Evolutionary conservation across 1,140 invertebrate species (phyloP), one percentile per base, ranked within the genome.

Genomic region (Papilio helenus): DNA sequence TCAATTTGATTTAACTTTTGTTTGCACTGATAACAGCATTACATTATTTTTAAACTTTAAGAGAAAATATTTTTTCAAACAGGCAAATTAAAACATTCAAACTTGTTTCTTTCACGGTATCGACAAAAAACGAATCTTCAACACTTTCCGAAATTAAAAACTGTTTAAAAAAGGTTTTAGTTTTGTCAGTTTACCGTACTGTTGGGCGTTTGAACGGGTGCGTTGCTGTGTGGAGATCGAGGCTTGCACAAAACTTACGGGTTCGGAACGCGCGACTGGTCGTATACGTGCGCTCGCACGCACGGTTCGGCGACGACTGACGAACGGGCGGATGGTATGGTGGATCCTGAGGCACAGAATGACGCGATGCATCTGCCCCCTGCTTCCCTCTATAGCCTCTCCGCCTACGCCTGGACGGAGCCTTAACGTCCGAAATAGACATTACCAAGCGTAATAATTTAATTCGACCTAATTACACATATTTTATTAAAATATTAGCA

Each of bases 221-320:
- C 51, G 49, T 29, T 34, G 55, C 76, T 68, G 76, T 65, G 76
- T 77, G 76, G 76, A 77, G 76, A 23, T 77, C 76, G 83, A 83
- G 81, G 83, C 83, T 86, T 83, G 85, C 87, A 89, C 85, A 85
- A 87, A 87, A 89, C 86, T 89, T 89, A 89, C 87, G 82, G 82
- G 42, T 82, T 44, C 34, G 76, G 20, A 23, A 14, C 51, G 76
- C 76, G 76, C 51, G 51, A 18, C 14, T 8, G 12, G n/a, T 34
- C 23, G 73, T 46, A 51, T 5, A 7, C 76, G 76, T 77, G 51
- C 58, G 76, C 12, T 77, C n/a, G 16, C 18, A 12, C 76, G 86
- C 85, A 72, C 83, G 86, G 79, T 68, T 83, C 73, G 77, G 49
- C 79, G 85, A 78, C 81, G 85, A 88, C 87, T 88, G 84, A 51